A percentile compares a stretch with the other conserved stretches of the same genome.
Conservation (phyloP, 2,113 vertebrate species). For the Cephalophus harveyi region DNA sequence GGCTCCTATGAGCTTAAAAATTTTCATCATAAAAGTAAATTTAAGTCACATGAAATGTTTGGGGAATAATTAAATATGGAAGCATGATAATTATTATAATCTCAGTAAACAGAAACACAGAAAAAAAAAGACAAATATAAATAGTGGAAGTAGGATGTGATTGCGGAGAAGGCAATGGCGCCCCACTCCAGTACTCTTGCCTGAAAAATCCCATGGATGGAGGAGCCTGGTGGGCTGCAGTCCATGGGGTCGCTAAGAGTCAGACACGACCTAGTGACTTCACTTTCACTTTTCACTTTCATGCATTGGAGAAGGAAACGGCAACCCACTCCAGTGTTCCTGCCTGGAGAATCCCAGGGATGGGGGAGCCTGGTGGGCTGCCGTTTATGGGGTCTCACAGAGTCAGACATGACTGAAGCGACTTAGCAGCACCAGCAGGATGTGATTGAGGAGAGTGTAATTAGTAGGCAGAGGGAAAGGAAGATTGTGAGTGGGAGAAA, state of each 20-base stretch:
- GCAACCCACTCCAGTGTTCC: no score
- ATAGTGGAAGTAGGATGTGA: not conserved
- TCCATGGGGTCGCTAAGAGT: no score
- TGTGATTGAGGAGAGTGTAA: not conserved
- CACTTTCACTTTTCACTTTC: no score
- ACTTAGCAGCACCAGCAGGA: not conserved
- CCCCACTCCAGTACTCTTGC: no score
- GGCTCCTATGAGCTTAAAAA: not conserved
- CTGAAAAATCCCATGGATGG: no score
- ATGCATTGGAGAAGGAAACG: no score
- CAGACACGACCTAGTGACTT: accelerated
- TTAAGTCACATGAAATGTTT: not conserved
- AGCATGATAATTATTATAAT: not conserved
- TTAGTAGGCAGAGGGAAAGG: constrained; percentile 6
- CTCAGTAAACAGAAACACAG: not conserved
- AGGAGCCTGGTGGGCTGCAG: no score
- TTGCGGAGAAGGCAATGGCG: not conserved
- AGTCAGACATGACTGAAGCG: accelerated
- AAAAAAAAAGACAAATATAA: not conserved
- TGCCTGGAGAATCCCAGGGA: no score
- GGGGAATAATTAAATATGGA: not conserved
- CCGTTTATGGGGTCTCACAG: no score
- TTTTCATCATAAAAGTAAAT: not conserved
- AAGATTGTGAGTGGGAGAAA: constrained; percentile 38
- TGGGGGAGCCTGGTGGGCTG: accelerated